These are phyloP conservation scores for Panthera uncia DNA, from an alignment of 2,113 vertebrate genomes.

Conservation along the genomic window DNA sequence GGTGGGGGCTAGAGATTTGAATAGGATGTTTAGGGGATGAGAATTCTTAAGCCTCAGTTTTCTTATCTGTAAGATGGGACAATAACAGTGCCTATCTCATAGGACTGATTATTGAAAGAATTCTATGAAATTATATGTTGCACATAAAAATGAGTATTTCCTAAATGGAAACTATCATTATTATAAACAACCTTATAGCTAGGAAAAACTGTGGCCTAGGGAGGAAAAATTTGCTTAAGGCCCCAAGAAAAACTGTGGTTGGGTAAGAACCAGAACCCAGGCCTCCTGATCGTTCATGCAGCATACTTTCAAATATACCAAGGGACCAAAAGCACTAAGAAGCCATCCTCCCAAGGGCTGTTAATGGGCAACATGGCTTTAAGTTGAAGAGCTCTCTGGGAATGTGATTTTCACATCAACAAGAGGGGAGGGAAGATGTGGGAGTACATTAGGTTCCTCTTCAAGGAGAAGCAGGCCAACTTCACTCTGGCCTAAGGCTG, in stretches of 20 bases:
- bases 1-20: neutral
- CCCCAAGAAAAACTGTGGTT: neutral
- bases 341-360: neutral
- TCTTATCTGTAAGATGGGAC: neutral
- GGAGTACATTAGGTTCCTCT: constrained; percentile 6
- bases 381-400: neutral
- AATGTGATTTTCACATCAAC: neutral
- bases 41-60: constrained; percentile 23
- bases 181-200: neutral
- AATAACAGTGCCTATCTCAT: neutral
- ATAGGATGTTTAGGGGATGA: neutral
- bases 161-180: neutral
- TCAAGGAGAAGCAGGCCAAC: neutral
- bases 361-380: neutral
- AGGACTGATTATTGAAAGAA: neutral
- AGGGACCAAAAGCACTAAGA: neutral
- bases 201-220: neutral
- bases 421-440: neutral
- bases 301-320: neutral
- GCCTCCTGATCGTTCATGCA: neutral
- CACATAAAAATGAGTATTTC: neutral
- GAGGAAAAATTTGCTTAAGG: neutral
- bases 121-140: neutral
- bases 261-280: neutral
- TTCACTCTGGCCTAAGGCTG: neutral